Base-by-base conservation (phyloP, 53 echinoderm and acorn worm genomes). In the Antedon mediterranea region DNA sequence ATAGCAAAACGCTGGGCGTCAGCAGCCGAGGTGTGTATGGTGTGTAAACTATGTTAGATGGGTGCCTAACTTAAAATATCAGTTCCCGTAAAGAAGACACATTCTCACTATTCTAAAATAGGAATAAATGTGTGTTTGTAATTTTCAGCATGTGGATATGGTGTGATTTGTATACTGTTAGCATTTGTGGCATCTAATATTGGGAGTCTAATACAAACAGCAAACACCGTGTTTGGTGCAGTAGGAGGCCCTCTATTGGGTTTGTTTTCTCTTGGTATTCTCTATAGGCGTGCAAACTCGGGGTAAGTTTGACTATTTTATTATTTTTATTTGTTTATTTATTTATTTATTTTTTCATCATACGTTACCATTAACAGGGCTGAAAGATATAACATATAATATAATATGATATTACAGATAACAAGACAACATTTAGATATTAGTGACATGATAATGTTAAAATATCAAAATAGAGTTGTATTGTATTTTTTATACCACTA, bases 241-340 rank as follows among this genome's bases (percentile, higher is more conserved):
- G 79, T 88, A 32, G 97, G 97, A 43, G 97, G 97, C 31, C 97
- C 97, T 0, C 73, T 97, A 28, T 85, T 97, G 28, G 97, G 97
- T 1, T 85, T 97, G 31, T 97, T 97, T 80, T 81, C 92, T 44
- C 82, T 97, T 28, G 97, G 97, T 30, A 75, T 97, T 30, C 81
- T 97, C 30, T 97, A 88, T 70, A 83, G 81, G 71, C 84, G 97
- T 76, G 89, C 88, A 30, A 97, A 97, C 57, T 81, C 97, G 26
- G 97, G 95, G 95, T 94, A 78, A 89, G 93, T 42, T 33, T 4
- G n/a, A n/a, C n/a, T n/a, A n/a, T n/a, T n/a, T n/a, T n/a, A n/a
- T n/a, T n/a, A n/a, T n/a, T n/a, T n/a, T n/a, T n/a, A n/a, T n/a
- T n/a, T n/a, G n/a, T n/a, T n/a, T n/a, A n/a, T n/a, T n/a, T n/a